Percentiles rank a stretch among this genome's conserved stretches.
These are phyloP conservation scores for Acipenser ruthenus DNA, from an alignment of 2,797 vertebrate species.

Conservation along the genomic window DNA sequence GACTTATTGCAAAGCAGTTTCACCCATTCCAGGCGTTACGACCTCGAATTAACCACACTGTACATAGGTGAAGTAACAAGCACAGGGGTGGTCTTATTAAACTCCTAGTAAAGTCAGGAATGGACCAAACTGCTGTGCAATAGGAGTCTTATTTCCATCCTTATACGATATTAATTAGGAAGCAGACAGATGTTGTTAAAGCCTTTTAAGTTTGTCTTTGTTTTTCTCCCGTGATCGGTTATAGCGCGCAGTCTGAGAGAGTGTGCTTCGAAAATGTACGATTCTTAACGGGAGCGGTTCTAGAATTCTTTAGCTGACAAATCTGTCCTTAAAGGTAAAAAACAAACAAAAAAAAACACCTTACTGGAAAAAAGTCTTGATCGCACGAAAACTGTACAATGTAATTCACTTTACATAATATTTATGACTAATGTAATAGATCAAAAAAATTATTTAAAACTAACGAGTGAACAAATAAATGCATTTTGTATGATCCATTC, in stretches of 20 bases:
- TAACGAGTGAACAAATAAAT: neutral
- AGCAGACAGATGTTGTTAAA: neutral
- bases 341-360: neutral
- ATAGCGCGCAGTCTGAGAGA: no score
- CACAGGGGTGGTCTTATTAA: neutral
- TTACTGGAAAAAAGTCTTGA: neutral
- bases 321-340: neutral
- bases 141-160: no score
- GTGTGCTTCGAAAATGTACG: neutral
- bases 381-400: neutral
- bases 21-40: conserved; percentile 22
- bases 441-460: neutral
- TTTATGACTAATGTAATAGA: neutral
- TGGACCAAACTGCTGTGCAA: no score
- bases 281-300: neutral
- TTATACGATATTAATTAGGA: no score
- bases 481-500: no score
- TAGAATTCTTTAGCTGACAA: neutral
- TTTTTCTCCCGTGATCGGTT: neutral
- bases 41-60: conserved; percentile 26
- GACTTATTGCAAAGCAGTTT: no score
- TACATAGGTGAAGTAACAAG: neutral
- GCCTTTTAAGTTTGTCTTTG: neutral
- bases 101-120: no score
- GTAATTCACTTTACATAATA: neutral